Percentiles rank a stretch among this genome's conserved stretches.
These are phyloP conservation scores for Takifugu flavidus DNA, from an alignment of 2,113 vertebrate species.

Conservation along the genomic window DNA sequence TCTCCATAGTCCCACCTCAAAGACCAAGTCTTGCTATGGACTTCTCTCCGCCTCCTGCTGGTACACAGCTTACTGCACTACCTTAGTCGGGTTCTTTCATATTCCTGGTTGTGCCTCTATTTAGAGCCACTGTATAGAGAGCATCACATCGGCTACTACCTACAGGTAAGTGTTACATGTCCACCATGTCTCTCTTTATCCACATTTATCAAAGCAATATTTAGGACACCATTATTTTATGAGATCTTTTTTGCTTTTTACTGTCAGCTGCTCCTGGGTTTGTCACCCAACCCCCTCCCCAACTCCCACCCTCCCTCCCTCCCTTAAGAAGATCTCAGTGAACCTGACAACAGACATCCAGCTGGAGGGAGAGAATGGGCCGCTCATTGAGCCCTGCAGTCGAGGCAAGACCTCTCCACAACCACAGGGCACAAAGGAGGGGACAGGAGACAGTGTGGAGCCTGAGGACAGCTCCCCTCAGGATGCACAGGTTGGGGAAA, in stretches of 20 bases:
- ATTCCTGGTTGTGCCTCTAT: constrained; percentile 41
- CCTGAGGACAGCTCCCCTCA: constrained; percentile 68
- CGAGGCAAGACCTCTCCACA: constrained; percentile 69
- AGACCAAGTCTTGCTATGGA: constrained; percentile 65
- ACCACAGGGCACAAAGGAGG: constrained; percentile 66
- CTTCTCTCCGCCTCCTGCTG: constrained; percentile 52
- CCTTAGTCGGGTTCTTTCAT: constrained; percentile 59
- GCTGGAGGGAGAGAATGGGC: constrained; percentile 73
- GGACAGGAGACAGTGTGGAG: constrained; percentile 64
- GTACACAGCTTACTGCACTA: constrained; percentile 42
- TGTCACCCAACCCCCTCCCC: constrained; percentile 61
- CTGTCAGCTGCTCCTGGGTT: constrained; percentile 58
- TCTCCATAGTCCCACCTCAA: constrained; percentile 25
- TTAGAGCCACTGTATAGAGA: constrained; percentile 41
- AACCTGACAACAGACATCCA: constrained; percentile 72
- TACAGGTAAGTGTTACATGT: constrained; percentile 50
- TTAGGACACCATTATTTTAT: background rate
- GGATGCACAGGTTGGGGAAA: constrained; percentile 68
- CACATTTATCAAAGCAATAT: background rate
- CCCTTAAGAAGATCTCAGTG: constrained; percentile 73
- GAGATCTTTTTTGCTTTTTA: constrained; percentile 2
- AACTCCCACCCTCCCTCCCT: constrained; percentile 66
- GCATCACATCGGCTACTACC: constrained; percentile 57
- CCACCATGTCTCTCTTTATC: background rate
- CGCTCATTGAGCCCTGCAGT: constrained; percentile 63